Evolutionary conservation across 2,888 invertebrate genomes (phyloP).

Genomic region (Agrochola macilenta): DNA sequence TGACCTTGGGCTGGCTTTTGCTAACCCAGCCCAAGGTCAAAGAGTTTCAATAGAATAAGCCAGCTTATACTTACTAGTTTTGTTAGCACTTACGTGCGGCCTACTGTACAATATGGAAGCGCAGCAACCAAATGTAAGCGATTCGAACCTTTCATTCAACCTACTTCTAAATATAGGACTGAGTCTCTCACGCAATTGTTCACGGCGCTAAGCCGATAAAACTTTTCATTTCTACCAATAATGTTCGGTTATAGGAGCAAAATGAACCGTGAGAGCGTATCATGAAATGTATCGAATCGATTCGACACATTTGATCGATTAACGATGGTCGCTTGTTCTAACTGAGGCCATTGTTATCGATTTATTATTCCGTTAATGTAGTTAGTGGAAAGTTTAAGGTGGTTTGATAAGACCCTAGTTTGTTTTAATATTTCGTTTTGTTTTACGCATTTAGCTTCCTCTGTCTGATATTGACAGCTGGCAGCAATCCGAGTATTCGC

Average conservation of each 20-base stretch:
- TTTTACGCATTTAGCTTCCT: neutral
- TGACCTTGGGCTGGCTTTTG: neutral
- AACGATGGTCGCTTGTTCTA: conserved; percentile 66
- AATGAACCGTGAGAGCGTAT: conserved; percentile 64
- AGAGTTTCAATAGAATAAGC: neutral
- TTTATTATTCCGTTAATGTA: conserved; percentile 51
- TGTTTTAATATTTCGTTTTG: neutral
- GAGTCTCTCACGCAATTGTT: conserved; percentile 57
- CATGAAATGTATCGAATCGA: conserved; percentile 63
- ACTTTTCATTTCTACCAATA: conserved; percentile 66
- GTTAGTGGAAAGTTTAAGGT: neutral
- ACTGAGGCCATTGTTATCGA: conserved; percentile 69
- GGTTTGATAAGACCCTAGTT: neutral
- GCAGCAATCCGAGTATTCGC: no score
- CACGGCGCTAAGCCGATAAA: conserved; percentile 45
- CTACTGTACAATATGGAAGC: conserved; percentile 13
- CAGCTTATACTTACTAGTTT: neutral
- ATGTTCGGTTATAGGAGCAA: conserved; percentile 44
- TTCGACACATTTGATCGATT: conserved; percentile 62
- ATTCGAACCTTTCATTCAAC: conserved; percentile 52
- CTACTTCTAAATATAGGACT: conserved; percentile 57
- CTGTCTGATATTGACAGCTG: neutral
- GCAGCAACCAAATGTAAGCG: conserved; percentile 21
- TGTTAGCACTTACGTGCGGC: no score
- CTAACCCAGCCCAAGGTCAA: no score